A percentile compares a stretch with the other conserved stretches of the same genome.
phyloP scores from a whole-genome alignment of 64 coral and sea anemone species.

The Montipora sp. region DNA sequence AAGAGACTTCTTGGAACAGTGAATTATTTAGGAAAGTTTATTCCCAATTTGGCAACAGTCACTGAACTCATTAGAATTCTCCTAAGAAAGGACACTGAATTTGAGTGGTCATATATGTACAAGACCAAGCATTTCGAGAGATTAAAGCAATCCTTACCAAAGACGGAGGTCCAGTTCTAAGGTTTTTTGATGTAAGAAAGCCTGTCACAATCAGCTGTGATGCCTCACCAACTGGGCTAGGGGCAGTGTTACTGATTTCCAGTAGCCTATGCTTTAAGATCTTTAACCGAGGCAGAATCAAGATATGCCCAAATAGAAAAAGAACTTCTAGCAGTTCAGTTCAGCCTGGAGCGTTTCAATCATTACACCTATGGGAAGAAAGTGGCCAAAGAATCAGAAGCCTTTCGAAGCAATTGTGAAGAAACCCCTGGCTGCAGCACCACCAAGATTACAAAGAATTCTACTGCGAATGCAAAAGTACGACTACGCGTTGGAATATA shows the following conservation, averaged over 20 bases:
- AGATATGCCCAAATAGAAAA: conserved; percentile 57
- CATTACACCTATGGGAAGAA: conserved; percentile 50
- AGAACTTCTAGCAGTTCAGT: conserved; percentile 28
- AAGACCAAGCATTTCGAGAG: conserved; percentile 61
- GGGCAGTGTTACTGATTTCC: conserved; percentile 23
- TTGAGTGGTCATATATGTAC: conserved; percentile 49
- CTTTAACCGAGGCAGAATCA: conserved; percentile 26
- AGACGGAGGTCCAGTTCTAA: background rate
- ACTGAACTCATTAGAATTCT: background rate
- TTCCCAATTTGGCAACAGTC: background rate
- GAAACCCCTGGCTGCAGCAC: conserved; percentile 43
- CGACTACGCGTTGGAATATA: conserved; percentile 41
- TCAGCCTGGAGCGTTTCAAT: background rate
- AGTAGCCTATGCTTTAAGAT: conserved; percentile 56
- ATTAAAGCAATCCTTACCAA: conserved; percentile 49
- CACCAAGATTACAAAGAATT: conserved; percentile 55
- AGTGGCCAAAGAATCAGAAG: conserved; percentile 32
- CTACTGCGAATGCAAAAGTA: conserved; percentile 53
- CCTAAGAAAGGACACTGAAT: conserved; percentile 26
- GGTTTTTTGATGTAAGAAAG: conserved; percentile 42
- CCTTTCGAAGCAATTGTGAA: conserved; percentile 19
- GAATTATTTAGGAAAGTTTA: too few species aligned
- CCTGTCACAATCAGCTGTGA: conserved; percentile 32
- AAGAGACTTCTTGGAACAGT: too few species aligned
- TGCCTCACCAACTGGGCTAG: conserved; percentile 18